phyloP scores from a whole-genome alignment of 2,797 vertebrate species.

The Sciurus vulgaris region DNA sequence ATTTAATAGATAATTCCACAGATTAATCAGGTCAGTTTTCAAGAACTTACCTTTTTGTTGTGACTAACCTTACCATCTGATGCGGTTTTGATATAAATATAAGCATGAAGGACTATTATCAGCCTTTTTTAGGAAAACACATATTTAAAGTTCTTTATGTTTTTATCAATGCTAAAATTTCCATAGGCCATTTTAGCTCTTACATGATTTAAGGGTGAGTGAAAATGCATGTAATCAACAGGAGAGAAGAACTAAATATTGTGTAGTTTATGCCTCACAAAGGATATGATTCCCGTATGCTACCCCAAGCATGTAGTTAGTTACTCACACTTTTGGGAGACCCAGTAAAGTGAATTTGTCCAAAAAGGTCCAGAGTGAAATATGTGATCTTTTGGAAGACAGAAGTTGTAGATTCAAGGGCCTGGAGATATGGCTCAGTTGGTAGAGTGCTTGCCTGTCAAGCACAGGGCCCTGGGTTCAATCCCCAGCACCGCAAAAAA shows the following conservation, averaged over 20 bases:
- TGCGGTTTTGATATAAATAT: slow-evolving; percentile 59
- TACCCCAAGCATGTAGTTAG: no score
- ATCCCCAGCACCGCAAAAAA: no score
- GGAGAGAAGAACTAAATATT: background rate
- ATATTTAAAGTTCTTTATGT: slow-evolving; percentile 57
- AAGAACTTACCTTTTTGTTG: slow-evolving; percentile 60
- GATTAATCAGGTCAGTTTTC: slow-evolving; percentile 55
- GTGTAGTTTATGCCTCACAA: background rate
- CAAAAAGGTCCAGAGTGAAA: background rate
- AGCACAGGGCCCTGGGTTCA: no score
- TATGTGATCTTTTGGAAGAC: background rate
- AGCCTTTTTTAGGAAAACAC: slow-evolving; percentile 59
- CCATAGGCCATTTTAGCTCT: background rate
- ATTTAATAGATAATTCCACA: slow-evolving; percentile 57
- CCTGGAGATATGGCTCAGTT: no score
- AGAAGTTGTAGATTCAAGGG: background rate
- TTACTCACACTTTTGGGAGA: background rate
- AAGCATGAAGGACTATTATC: slow-evolving; percentile 66
- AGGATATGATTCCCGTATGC: background rate
- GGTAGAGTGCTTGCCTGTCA: no score
- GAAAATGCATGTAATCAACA: background rate
- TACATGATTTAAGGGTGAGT: slow-evolving; percentile 43
- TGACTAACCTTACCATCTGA: slow-evolving; percentile 55
- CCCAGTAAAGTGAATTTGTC: background rate
- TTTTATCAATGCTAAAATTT: slow-evolving; percentile 62